phyloP scores from a whole-genome alignment of 1,140 invertebrate species.

The Ganaspis sp. region DNA sequence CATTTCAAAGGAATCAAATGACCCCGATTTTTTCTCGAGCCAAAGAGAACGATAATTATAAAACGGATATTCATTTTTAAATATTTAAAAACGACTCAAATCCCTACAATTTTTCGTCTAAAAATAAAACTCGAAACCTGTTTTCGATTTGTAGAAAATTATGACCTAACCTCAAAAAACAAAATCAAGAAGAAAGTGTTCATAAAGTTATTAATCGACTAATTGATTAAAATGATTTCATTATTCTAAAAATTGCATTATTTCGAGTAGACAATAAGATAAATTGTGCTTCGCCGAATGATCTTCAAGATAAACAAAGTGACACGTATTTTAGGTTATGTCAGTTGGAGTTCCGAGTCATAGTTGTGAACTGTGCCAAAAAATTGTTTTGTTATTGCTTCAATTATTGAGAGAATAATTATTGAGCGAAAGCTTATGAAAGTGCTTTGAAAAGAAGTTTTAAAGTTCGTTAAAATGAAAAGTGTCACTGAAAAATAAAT shows the following conservation, averaged over 20 bases:
- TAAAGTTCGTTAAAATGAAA: background rate
- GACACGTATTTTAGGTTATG: background rate
- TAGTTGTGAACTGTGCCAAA: conserved; percentile 19
- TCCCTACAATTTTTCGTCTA: too few relatives aligned
- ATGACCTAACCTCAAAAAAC: conserved; percentile 4
- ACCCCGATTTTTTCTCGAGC: background rate
- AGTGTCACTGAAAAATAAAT: conserved; percentile 42
- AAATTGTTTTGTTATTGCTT: background rate
- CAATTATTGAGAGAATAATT: background rate
- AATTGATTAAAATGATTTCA: background rate
- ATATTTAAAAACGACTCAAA: too few relatives aligned
- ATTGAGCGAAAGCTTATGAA: background rate
- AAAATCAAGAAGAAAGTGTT: background rate
- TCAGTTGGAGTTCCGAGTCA: conserved; percentile 29
- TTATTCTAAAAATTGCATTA: background rate
- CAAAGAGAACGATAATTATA: too few relatives aligned
- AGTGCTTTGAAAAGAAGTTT: background rate
- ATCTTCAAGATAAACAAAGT: background rate
- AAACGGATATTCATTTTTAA: too few relatives aligned
- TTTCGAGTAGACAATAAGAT: too few relatives aligned
- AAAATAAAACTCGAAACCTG: background rate
- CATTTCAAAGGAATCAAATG: background rate
- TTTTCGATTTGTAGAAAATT: background rate
- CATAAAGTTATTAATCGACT: too few relatives aligned
- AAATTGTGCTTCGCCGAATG: background rate